A percentile compares a stretch with the other conserved stretches of the same genome.
phyloP scores from a whole-genome alignment of 2,113 vertebrate species.

The Columba livia region DNA sequence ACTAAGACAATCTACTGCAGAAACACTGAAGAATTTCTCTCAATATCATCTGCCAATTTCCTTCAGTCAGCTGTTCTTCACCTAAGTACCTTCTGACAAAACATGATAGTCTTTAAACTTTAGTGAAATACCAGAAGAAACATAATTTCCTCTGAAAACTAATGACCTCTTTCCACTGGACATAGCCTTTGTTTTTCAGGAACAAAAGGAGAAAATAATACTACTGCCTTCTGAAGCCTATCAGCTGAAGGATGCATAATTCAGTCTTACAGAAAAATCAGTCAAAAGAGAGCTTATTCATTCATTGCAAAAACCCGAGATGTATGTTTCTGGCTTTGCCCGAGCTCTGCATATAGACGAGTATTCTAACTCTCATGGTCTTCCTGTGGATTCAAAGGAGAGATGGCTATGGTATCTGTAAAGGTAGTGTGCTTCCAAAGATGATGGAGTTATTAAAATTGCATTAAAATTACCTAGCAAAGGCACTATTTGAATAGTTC shows the following conservation, averaged over 20 bases:
- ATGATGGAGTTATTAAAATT: neutral
- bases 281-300: neutral
- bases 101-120: neutral
- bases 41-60: neutral
- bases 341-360: neutral
- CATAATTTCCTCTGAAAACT: neutral
- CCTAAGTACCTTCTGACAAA: neutral
- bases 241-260: neutral
- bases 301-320: neutral
- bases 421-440: neutral
- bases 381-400: neutral
- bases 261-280: neutral
- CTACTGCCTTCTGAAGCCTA: neutral
- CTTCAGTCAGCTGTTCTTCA: neutral
- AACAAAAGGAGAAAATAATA: neutral
- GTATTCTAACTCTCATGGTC: neutral
- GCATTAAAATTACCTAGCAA: neutral
- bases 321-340: neutral
- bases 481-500: neutral
- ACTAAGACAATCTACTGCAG: neutral
- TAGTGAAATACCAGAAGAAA: neutral
- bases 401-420: neutral
- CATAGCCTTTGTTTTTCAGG: neutral
- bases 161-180: neutral
- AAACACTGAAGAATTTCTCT: neutral